phyloP scores from a whole-genome alignment of 2,113 vertebrate genomes.

The Serinus canaria region DNA sequence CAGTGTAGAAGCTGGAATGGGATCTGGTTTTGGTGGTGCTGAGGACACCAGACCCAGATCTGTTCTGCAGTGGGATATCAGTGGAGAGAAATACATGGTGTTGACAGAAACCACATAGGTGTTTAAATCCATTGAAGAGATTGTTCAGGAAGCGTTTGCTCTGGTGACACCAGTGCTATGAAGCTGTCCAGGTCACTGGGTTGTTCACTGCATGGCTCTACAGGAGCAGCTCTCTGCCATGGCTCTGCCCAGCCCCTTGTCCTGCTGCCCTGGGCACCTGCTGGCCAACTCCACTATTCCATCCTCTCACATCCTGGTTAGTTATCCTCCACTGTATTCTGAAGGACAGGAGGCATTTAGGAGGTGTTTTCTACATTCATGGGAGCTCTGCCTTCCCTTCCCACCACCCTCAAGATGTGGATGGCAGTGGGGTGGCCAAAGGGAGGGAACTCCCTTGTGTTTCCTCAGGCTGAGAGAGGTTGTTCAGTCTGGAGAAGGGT shows the following conservation, averaged over 20 bases:
- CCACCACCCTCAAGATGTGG: background rate
- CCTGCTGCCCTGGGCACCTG: background rate
- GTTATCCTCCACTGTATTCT: background rate
- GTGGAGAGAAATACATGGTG: background rate
- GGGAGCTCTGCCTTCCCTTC: background rate
- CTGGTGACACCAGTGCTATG: background rate
- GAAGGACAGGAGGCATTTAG: background rate
- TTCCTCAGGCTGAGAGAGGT: background rate
- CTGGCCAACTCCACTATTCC: background rate
- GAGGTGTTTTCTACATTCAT: rapidly evolving
- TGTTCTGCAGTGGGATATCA: background rate
- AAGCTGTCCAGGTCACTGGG: background rate
- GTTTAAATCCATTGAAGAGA: background rate
- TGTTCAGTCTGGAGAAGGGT: background rate
- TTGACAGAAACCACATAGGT: background rate
- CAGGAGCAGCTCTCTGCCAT: background rate
- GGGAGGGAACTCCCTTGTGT: background rate
- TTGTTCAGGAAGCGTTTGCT: background rate
- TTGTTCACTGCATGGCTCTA: background rate
- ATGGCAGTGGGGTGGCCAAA: background rate
- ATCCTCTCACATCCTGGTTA: rapidly evolving
- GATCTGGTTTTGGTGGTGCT: background rate
- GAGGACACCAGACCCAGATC: too few species aligned
- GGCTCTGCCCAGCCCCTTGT: background rate
- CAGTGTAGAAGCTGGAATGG: background rate